phyloP scores from a whole-genome alignment of 2,113 vertebrate species.

The Salminus brasiliensis region DNA sequence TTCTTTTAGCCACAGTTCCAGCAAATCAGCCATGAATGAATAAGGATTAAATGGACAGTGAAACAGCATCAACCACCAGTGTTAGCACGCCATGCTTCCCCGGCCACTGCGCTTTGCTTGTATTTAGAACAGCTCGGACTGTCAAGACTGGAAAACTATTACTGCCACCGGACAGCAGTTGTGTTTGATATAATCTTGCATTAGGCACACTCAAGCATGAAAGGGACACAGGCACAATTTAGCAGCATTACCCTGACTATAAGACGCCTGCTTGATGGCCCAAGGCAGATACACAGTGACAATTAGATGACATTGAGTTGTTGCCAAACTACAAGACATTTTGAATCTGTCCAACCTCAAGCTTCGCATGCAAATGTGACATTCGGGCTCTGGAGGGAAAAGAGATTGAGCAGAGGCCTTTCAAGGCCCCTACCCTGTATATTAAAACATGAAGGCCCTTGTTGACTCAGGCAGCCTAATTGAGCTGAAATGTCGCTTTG shows the following conservation, averaged over 20 bases:
- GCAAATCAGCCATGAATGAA: not conserved
- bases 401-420: slow-evolving; percentile 19
- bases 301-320: slow-evolving; percentile 47
- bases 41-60: not conserved
- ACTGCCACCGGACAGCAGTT: not conserved
- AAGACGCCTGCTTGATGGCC: slow-evolving; percentile 45
- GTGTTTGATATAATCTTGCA: slow-evolving; percentile 10
- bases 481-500: not conserved
- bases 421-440: slow-evolving; percentile 19
- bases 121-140: not conserved
- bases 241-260: slow-evolving; percentile 11
- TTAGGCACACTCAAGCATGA: slow-evolving; percentile 5
- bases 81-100: not conserved
- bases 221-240: slow-evolving; percentile 25
- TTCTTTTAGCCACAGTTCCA: too few species aligned
- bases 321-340: slow-evolving; percentile 52
- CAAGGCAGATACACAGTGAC: slow-evolving; percentile 40
- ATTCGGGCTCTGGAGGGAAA: slow-evolving; percentile 29
- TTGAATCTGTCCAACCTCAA: slow-evolving; percentile 43
- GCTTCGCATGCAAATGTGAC: slow-evolving; percentile 53
- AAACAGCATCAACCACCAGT: not conserved
- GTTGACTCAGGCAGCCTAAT: slow-evolving; percentile 10
- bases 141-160: not conserved
- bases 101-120: not conserved
- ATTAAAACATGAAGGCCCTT: slow-evolving; percentile 23